Evolutionary conservation across 35 echinoderm and acorn worm species (phyloP), one percentile per base, ranked within the genome.

Genomic region (Holothuria glaberrima): DNA sequence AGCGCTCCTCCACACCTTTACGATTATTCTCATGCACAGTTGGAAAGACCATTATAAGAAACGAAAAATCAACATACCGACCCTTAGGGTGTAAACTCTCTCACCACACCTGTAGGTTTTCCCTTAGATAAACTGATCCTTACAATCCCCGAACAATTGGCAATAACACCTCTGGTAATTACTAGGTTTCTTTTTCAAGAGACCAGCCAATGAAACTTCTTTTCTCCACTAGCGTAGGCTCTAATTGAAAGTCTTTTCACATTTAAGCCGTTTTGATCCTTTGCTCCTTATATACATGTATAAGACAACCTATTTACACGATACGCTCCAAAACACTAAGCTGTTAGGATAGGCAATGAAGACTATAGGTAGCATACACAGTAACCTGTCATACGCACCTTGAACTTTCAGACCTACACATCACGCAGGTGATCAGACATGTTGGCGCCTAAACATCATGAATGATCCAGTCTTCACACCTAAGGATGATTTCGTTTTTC

Each of bases 401-500:
- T 61, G 54, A 84, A 63, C 59, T 59, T 61, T 54, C 57, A 84
- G 66, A 84, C 80, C 30, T 84, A 17, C 52, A 84, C 54, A 41
- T 31, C 46, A 84, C 12, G 80, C 80, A 84, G 80, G 80, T 84
- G 38, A 56, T 36, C 58, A 84, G 80, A 84, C 80, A 61, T 61
- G 80, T 63, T 84, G 80, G 80, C 80, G 80, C 57, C 80, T 61
- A 56, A 84, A 59, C 80, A 84, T 84, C 54, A 84, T 84, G 80
- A 84, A 84, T 84, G 33, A 26, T 31, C 22, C 56, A 84, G 46
- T 84, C 25, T 22, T 63, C 26, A 22, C 58, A 84, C 52, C 48
- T 84, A 38, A 84, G 80, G 80, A 84, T n/a, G 80, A 84, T 84
- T 84, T 63, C n/a, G 60, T 87, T 87, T 52, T 87, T 71, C 65